Percentiles rank a stretch among this genome's conserved stretches.
Conservation (phyloP, 2,797 vertebrate species). For the Cottoperca gobio region DNA sequence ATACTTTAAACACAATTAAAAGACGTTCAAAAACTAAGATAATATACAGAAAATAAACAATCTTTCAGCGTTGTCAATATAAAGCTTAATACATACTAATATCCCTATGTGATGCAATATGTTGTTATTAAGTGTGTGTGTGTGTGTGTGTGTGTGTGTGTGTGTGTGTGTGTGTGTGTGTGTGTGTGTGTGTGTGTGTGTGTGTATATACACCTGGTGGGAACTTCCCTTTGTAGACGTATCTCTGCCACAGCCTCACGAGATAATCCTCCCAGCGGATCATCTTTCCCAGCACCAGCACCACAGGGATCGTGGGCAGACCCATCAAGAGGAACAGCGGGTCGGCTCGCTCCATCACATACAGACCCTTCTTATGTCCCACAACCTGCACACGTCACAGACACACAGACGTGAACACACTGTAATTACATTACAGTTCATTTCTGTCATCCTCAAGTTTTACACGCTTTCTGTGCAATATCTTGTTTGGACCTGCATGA, state of each 20-base stretch:
- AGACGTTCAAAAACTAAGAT: too few relatives aligned
- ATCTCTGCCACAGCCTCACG: slow-evolving; percentile 83
- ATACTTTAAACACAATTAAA: too few relatives aligned
- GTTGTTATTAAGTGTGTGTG: not conserved
- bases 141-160: not conserved
- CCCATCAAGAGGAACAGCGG: slow-evolving; percentile 86
- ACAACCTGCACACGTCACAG: slow-evolving; percentile 75
- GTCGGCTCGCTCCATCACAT: slow-evolving; percentile 85
- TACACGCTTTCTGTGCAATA: accelerated
- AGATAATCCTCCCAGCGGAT: slow-evolving; percentile 87
- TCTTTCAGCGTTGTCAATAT: too few relatives aligned
- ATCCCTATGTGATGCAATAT: too few relatives aligned
- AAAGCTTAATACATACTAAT: too few relatives aligned
- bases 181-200: not conserved
- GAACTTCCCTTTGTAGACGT: slow-evolving; percentile 69
- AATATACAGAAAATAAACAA: too few relatives aligned
- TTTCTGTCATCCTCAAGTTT: too few relatives aligned
- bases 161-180: not conserved
- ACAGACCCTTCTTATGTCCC: slow-evolving; percentile 86
- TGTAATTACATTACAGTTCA: too few relatives aligned
- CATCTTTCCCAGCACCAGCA: slow-evolving; percentile 86
- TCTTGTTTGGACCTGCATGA: slow-evolving; percentile 82
- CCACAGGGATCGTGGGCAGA: slow-evolving; percentile 85
- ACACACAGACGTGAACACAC: not conserved
- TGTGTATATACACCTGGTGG: slow-evolving; percentile 58